Evolutionary conservation across 2,888 invertebrate species (phyloP).

Genomic region (Harpalus rubripes): DNA sequence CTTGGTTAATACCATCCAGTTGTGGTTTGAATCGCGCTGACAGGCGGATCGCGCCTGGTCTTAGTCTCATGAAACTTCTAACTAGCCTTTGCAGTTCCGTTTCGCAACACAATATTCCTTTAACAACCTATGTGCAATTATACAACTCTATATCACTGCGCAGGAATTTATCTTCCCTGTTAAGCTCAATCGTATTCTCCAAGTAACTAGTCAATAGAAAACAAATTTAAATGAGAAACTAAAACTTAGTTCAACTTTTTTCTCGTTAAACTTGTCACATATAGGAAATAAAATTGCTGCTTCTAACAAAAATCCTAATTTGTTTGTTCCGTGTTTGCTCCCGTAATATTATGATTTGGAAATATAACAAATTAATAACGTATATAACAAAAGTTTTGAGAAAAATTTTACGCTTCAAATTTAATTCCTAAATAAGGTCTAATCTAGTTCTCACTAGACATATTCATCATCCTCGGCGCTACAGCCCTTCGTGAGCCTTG

Average conservation of each 20-base stretch:
- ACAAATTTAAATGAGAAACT: slow-evolving; percentile 28
- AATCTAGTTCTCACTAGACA: no score
- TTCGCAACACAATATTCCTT: slow-evolving; percentile 33
- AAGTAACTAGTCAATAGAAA: neutral
- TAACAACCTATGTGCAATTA: slow-evolving; percentile 40
- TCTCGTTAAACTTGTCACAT: slow-evolving; percentile 26
- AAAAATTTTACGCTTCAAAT: no score
- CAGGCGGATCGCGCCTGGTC: neutral
- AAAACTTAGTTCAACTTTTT: slow-evolving; percentile 9
- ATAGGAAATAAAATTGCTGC: neutral
- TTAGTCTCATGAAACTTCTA: slow-evolving; percentile 21
- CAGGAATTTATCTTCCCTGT: slow-evolving; percentile 23
- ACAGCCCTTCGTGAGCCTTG: no score
- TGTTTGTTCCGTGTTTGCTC: slow-evolving; percentile 18
- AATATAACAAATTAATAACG: slow-evolving; percentile 36
- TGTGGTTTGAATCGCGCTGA: slow-evolving; percentile 26
- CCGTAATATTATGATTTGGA: neutral
- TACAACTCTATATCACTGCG: slow-evolving; percentile 8
- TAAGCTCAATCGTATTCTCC: slow-evolving; percentile 10
- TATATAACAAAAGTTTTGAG: no score
- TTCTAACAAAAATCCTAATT: slow-evolving; percentile 12
- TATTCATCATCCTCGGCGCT: no score
- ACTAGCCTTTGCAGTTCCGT: slow-evolving; percentile 19
- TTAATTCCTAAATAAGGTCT: no score
- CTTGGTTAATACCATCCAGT: slow-evolving; percentile 21